phyloP scores from a whole-genome alignment of 2,113 vertebrate genomes.

The Esox niger region DNA sequence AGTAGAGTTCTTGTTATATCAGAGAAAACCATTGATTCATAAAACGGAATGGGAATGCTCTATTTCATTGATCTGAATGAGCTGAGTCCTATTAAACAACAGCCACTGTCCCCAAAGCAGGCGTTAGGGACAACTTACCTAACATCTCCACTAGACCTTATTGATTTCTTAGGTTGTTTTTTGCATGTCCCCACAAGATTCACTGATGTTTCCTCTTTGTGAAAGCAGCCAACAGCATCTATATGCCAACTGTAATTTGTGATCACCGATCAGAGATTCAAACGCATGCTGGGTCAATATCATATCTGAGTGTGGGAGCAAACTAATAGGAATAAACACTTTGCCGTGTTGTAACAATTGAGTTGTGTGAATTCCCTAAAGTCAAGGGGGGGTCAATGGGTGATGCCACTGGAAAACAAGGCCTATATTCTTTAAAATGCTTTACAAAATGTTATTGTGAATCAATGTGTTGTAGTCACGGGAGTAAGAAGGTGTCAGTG shows the following conservation, averaged over 20 bases:
- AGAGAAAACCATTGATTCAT: conserved; percentile 67
- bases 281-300: conserved; percentile 62
- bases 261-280: conserved; percentile 59
- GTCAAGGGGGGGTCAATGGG: conserved; percentile 58
- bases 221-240: conserved; percentile 28
- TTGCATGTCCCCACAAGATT: conserved; percentile 56
- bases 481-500: conserved; percentile 16
- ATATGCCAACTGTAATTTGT: conserved; percentile 63
- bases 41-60: conserved; percentile 58
- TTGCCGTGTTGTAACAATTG: conserved; percentile 72
- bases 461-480: conserved; percentile 54
- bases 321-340: conserved; percentile 75
- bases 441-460: conserved; percentile 41
- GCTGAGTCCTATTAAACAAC: conserved; percentile 75
- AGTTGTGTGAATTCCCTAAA: conserved; percentile 58
- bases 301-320: conserved; percentile 47
- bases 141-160: conserved; percentile 67
- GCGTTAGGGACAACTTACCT: conserved; percentile 62
- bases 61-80: conserved; percentile 69
- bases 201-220: conserved; percentile 27
- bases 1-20: conserved; percentile 48
- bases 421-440: conserved; percentile 44
- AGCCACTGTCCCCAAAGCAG: conserved; percentile 65
- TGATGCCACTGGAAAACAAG: conserved; percentile 44
- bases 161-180: conserved; percentile 68